Evolutionary conservation across 2,113 vertebrate genomes (phyloP), one percentile per base, ranked within the genome.

Genomic region (Ahaetulla prasina): DNA sequence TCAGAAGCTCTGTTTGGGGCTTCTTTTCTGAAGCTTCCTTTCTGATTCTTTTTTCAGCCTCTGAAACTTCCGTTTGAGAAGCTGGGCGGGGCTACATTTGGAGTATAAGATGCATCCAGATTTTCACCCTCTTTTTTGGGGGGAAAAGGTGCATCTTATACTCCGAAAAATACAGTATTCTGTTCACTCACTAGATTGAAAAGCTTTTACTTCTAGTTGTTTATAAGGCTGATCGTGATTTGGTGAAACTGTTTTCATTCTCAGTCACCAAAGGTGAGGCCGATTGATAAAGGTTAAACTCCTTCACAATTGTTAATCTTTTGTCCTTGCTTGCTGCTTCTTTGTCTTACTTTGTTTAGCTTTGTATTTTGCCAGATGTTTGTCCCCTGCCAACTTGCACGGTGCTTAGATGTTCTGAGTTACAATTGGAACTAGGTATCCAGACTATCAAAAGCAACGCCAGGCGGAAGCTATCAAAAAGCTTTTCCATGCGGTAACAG

Each of bases 321-420:
- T 45, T 20, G 0, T 39, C 16, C 47, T 55, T 91, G 49, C 91
- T 18, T 0, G 0, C 94, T 54, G 11, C 23, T 57, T 27, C n/a
- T 43, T 30, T 93, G 35, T 91, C 53, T 92, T 55, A 91, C 9
- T 3, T 18, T 53, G 5, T 89, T 10, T 89, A 0, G 92, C 3
- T 93, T 86, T 92, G 90, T 93, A 93, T 93, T 35, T 80, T 94
- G 45, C 88, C 91, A 92, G 85, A 52, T 86, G 45, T 87, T 35
- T 47, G 25, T 43, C 30, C 91, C 89, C 90, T 89, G 55, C 91
- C 85, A 1, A 88, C 10, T 90, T 87, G 43, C 94, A 92, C 55
- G 49, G 43, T 93, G 93, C 57, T 57, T 92, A 89, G 25, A 20
- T 20, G 47, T 16, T 74, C 49, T 50, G 6, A 20, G 4, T 43